These are phyloP conservation scores for Eudemis profundana DNA, from an alignment of 2,888 invertebrate species.

Conservation along the genomic window DNA sequence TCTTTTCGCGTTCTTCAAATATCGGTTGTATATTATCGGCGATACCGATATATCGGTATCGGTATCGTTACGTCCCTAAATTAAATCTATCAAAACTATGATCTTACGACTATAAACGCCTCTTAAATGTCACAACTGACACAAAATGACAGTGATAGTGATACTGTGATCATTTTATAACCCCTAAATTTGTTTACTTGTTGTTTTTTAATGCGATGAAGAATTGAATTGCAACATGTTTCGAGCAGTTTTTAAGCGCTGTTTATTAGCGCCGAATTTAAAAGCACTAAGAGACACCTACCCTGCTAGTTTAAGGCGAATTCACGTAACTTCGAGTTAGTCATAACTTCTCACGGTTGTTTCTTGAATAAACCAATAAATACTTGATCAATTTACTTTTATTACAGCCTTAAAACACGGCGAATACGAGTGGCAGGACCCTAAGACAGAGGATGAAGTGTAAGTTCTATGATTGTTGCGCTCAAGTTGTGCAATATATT, in stretches of 20 bases:
- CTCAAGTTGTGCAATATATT: constrained; percentile 12
- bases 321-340: constrained; percentile 66
- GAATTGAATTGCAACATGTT: constrained; percentile 57
- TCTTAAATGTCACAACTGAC: constrained; percentile 18
- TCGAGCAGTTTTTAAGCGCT: constrained; percentile 32
- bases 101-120: not conserved
- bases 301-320: constrained; percentile 51
- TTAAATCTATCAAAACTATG: not conserved
- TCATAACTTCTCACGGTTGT: constrained; percentile 27
- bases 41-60: too few relatives aligned
- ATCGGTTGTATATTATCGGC: too few relatives aligned
- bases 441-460: constrained; percentile 96
- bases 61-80: too few relatives aligned
- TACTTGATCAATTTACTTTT: constrained; percentile 31
- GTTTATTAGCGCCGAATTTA: constrained; percentile 39
- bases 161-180: constrained; percentile 49
- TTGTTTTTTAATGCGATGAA: constrained; percentile 44
- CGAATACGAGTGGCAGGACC: constrained; percentile 97
- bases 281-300: constrained; percentile 48
- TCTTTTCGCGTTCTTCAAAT: too few relatives aligned
- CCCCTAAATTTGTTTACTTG: constrained; percentile 46
- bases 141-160: constrained; percentile 12
- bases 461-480: constrained; percentile 86
- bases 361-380: constrained; percentile 41
- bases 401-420: constrained; percentile 87